Percentiles rank a stretch among this genome's conserved stretches.
phyloP scores from a whole-genome alignment of 1,140 invertebrate species.

The Drosophila ironensis region DNA sequence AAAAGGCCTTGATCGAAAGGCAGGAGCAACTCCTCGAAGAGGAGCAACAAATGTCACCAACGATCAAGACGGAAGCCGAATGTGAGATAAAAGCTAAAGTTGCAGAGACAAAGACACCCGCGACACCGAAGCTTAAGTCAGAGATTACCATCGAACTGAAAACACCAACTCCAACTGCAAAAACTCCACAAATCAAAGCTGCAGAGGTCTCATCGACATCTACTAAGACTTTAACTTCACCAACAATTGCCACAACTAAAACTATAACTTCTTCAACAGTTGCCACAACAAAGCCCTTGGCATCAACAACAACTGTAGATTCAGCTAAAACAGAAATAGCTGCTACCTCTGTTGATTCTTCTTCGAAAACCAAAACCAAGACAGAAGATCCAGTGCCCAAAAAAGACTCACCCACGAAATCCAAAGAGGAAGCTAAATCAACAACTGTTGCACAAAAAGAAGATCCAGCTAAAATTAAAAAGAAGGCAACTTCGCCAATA shows the following conservation, averaged over 20 bases:
- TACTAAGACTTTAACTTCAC: not conserved
- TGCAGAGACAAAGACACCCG: conserved; percentile 5
- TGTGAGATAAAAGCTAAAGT: not conserved
- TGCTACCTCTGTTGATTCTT: not conserved
- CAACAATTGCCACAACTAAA: not conserved
- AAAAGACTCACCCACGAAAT: conserved; percentile 8
- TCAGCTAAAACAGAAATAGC: not conserved
- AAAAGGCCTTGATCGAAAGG: conserved; percentile 53
- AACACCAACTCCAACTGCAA: conserved; percentile 14
- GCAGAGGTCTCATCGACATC: not conserved
- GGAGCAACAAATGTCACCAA: not conserved
- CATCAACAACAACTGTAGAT: conserved; percentile 1
- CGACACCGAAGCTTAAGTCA: conserved; percentile 46
- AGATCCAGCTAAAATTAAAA: not conserved
- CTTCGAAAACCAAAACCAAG: conserved; percentile 1
- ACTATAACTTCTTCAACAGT: not conserved
- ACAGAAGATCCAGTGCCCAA: conserved; percentile 3
- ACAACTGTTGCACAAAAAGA: not conserved
- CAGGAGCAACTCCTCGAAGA: conserved; percentile 40
- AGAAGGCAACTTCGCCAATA: not conserved
- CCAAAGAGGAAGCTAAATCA: not conserved
- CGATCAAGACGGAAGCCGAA: not conserved
- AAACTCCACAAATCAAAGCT: not conserved
- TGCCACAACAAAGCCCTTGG: not conserved
- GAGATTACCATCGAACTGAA: conserved; percentile 50